Conservation (phyloP, 1,140 invertebrate species). For the Wasmannia auropunctata region DNA sequence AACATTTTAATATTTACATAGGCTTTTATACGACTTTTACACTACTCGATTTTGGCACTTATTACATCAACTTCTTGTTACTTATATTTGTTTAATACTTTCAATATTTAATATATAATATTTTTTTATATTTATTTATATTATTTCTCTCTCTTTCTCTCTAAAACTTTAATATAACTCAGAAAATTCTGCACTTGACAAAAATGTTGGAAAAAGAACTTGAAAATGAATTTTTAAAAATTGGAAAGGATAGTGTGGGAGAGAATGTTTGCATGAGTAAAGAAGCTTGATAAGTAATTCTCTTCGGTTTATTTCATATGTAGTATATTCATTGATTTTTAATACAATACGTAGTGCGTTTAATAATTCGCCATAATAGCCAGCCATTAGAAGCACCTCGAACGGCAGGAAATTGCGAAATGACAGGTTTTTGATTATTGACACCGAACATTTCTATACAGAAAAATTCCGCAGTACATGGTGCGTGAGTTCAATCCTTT, state of each 20-base stretch:
- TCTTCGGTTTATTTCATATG: conserved; percentile 70
- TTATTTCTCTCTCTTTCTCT: neutral
- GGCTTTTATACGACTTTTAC: neutral
- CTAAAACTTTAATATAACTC: neutral
- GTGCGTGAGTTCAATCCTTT: neutral
- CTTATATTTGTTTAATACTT: too few species aligned
- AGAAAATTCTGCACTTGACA: neutral
- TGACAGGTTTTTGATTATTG: conserved; percentile 9
- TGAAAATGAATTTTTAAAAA: neutral
- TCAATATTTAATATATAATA: neutral
- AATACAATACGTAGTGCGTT: conserved; percentile 67
- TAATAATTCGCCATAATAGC: conserved; percentile 56
- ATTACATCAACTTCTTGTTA: neutral
- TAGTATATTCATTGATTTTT: conserved; percentile 66
- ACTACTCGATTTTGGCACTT: neutral
- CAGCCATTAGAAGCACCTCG: conserved; percentile 51
- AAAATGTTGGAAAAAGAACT: neutral
- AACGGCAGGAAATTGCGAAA: neutral
- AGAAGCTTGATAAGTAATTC: conserved; percentile 16
- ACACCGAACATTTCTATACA: neutral
- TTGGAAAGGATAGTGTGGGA: neutral
- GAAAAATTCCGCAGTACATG: neutral
- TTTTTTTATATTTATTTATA: neutral
- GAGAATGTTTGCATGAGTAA: neutral
- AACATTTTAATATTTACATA: neutral